phyloP scores from a whole-genome alignment of 1,140 invertebrate genomes.

The Apolygus lucorum region DNA sequence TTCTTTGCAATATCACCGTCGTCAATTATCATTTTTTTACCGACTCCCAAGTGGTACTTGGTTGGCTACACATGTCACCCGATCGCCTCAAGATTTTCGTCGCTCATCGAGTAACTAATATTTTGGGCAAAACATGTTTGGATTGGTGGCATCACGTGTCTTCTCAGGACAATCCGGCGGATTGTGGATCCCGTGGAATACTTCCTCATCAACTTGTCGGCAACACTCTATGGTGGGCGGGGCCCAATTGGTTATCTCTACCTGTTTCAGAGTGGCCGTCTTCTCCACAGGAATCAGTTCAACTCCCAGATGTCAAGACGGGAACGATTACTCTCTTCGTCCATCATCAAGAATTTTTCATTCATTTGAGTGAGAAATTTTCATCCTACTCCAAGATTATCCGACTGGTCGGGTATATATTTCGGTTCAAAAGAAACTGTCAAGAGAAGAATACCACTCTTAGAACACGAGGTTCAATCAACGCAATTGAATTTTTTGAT shows the following conservation, averaged over 20 bases:
- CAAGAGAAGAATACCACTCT: neutral
- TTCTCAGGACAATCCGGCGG: slow-evolving; percentile 39
- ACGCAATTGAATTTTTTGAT: neutral
- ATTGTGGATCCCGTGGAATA: slow-evolving; percentile 40
- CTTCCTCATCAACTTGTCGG: slow-evolving; percentile 31
- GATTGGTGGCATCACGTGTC: no score
- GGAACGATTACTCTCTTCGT: neutral
- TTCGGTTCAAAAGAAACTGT: neutral
- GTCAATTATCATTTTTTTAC: slow-evolving; percentile 34
- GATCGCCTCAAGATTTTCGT: slow-evolving; percentile 29
- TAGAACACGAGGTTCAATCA: neutral
- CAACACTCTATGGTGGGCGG: slow-evolving; percentile 38
- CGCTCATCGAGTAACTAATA: slow-evolving; percentile 35
- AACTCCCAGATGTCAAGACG: neutral
- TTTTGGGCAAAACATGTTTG: no score
- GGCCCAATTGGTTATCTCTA: slow-evolving; percentile 32
- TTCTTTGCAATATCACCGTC: neutral
- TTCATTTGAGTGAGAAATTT: neutral
- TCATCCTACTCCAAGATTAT: neutral
- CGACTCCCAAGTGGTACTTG: slow-evolving; percentile 35
- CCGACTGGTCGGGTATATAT: neutral
- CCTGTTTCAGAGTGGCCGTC: neutral
- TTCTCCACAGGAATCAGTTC: neutral
- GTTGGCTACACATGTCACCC: slow-evolving; percentile 32
- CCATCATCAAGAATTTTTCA: neutral